A percentile compares a stretch with the other conserved stretches of the same genome.
Evolutionary conservation across 2,113 vertebrate species (phyloP).

Genomic region (Sinocyclocheilus anshuiensis): DNA sequence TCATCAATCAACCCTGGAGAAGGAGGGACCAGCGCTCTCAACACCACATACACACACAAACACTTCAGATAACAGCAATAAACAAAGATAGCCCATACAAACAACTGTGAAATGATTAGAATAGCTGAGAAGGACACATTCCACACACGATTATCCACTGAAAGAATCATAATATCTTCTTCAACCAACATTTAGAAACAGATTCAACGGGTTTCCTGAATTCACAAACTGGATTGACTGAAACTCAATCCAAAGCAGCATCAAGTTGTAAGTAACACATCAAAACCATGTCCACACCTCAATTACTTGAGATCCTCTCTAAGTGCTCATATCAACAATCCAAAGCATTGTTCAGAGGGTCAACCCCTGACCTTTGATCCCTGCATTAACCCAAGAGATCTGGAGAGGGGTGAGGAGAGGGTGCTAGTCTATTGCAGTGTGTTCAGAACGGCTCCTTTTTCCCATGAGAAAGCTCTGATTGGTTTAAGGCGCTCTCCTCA

Average conservation of each 20-base stretch:
- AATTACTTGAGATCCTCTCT: constrained; percentile 49
- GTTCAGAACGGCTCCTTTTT: constrained; percentile 61
- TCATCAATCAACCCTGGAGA: constrained; percentile 53
- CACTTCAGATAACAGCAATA: constrained; percentile 54
- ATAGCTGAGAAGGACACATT: constrained; percentile 58
- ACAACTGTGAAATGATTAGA: constrained; percentile 56
- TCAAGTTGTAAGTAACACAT: constrained; percentile 26
- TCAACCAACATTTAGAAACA: not conserved
- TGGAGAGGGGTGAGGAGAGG: constrained; percentile 24
- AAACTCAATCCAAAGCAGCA: not conserved
- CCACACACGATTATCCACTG: constrained; percentile 24
- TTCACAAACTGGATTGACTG: not conserved
- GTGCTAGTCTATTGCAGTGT: constrained; percentile 45
- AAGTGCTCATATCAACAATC: constrained; percentile 60
- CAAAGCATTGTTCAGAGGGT: constrained; percentile 59
- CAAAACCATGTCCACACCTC: constrained; percentile 44
- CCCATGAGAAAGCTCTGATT: constrained; percentile 78
- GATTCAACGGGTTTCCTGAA: not conserved
- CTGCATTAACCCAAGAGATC: constrained; percentile 58
- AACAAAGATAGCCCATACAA: constrained; percentile 55
- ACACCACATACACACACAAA: constrained; percentile 51
- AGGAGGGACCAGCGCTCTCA: constrained; percentile 49
- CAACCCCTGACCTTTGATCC: constrained; percentile 57
- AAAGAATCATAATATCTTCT: constrained; percentile 4
- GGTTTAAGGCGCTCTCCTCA: constrained; percentile 65